These are phyloP conservation scores for Lates japonicus DNA, from an alignment of 2,797 vertebrate genomes.

Conservation along the genomic window DNA sequence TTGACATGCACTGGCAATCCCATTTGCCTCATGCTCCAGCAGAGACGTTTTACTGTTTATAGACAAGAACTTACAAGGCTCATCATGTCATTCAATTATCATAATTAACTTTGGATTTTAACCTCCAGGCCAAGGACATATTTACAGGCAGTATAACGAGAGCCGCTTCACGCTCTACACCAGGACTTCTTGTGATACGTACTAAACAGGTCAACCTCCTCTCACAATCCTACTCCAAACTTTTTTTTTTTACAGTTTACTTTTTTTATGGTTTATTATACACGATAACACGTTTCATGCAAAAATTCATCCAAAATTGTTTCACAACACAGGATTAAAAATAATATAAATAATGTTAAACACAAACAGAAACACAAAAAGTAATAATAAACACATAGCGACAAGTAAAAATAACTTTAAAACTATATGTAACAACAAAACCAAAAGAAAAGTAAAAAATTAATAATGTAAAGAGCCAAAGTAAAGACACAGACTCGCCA, in stretches of 20 bases:
- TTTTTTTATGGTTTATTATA: not conserved
- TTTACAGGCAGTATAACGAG: conserved; percentile 67
- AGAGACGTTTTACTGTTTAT: not conserved
- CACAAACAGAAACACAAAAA: too few relatives aligned
- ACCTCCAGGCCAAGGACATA: conserved; percentile 79
- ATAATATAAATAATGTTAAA: too few relatives aligned
- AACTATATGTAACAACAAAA: too few relatives aligned
- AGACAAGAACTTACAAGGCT: not conserved
- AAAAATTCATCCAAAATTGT: not conserved
- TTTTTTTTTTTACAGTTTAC: too few relatives aligned
- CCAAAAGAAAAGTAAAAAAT: too few relatives aligned
- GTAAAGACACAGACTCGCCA: too few relatives aligned
- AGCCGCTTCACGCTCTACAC: conserved; percentile 88
- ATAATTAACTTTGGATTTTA: not conserved
- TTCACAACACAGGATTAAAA: too few relatives aligned
- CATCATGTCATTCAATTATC: too few relatives aligned
- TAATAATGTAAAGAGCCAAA: too few relatives aligned
- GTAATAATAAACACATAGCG: too few relatives aligned
- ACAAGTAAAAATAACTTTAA: too few relatives aligned
- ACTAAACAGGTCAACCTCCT: conserved; percentile 88
- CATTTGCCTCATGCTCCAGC: not conserved
- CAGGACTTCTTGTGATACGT: conserved; percentile 92
- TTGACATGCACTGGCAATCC: too few relatives aligned
- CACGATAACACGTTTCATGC: not conserved
- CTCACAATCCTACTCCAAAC: not conserved